These are phyloP conservation scores for Heterocephalus glaber DNA, from an alignment of 2,113 vertebrate genomes.

Conservation along the genomic window DNA sequence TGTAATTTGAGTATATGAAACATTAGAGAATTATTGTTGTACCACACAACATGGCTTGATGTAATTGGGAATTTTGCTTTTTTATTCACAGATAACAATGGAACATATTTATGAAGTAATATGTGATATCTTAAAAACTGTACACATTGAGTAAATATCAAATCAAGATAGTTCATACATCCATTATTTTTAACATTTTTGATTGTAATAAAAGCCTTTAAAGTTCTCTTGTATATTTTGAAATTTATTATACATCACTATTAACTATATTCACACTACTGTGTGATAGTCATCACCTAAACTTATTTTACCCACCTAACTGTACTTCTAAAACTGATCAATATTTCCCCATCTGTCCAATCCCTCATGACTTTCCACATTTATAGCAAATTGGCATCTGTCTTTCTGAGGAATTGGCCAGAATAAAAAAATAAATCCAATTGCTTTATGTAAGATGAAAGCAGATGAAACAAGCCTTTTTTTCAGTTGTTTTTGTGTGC, in stretches of 20 bases:
- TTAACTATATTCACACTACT: not conserved
- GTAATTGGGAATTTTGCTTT: not conserved
- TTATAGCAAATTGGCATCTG: not conserved
- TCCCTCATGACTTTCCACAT: not conserved
- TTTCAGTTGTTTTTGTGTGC: not conserved
- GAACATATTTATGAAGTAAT: not conserved
- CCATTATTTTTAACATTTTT: not conserved
- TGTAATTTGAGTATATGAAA: not conserved
- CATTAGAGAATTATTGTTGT: not conserved
- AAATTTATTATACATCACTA: not conserved
- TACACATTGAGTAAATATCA: not conserved
- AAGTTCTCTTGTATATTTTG: not conserved
- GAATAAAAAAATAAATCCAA: not conserved
- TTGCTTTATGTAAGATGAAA: not conserved
- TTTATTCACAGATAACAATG: not conserved
- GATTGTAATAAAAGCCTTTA: not conserved
- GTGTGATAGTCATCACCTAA: fast-evolving
- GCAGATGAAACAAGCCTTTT: not conserved
- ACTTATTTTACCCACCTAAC: not conserved
- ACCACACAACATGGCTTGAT: too few relatives aligned
- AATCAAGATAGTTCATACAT: not conserved
- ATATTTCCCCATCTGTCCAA: too few relatives aligned
- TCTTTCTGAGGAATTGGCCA: not conserved
- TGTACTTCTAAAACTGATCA: not conserved
- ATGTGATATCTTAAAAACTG: not conserved